These are phyloP conservation scores for Ctenosaura bakeri DNA, from an alignment of 2,797 vertebrate genomes.

Conservation along the genomic window DNA sequence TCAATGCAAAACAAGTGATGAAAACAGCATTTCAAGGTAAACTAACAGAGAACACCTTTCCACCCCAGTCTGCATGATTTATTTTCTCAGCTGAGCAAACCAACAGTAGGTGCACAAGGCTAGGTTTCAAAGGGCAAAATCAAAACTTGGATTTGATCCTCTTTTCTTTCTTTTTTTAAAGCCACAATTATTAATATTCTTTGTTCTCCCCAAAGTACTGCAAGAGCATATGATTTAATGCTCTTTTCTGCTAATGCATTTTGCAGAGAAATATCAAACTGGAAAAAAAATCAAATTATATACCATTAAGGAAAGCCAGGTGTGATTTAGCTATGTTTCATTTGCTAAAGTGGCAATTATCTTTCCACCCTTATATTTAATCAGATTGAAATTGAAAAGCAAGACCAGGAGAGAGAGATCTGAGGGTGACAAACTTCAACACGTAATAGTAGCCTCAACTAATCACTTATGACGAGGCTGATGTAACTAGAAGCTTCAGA, in stretches of 20 bases:
- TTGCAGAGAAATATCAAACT: neutral
- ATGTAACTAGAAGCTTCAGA: neutral
- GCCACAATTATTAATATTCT: slow-evolving; percentile 7
- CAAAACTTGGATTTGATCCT: neutral
- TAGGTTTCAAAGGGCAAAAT: neutral
- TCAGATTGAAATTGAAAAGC: slow-evolving; percentile 27
- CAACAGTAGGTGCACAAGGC: neutral
- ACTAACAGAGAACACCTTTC: neutral
- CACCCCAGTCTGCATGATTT: neutral
- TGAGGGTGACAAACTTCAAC: slow-evolving; percentile 31
- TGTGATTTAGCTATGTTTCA: slow-evolving; percentile 35
- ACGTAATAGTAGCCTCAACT: slow-evolving; percentile 1
- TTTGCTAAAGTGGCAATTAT: slow-evolving; percentile 37
- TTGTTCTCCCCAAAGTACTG: slow-evolving; percentile 33
- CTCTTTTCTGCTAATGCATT: slow-evolving; percentile 35
- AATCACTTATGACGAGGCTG: slow-evolving; percentile 7
- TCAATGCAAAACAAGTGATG: slow-evolving; percentile 20
- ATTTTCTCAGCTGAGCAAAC: neutral
- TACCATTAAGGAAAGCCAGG: neutral
- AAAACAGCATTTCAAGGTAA: slow-evolving; percentile 2
- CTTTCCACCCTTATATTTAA: slow-evolving; percentile 34
- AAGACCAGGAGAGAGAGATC: neutral
- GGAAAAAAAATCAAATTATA: slow-evolving; percentile 15
- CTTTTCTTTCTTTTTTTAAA: neutral
- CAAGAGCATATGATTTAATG: slow-evolving; percentile 27